These are phyloP conservation scores for Callionymus lyra DNA, from an alignment of 2,113 vertebrate species.

Conservation along the genomic window DNA sequence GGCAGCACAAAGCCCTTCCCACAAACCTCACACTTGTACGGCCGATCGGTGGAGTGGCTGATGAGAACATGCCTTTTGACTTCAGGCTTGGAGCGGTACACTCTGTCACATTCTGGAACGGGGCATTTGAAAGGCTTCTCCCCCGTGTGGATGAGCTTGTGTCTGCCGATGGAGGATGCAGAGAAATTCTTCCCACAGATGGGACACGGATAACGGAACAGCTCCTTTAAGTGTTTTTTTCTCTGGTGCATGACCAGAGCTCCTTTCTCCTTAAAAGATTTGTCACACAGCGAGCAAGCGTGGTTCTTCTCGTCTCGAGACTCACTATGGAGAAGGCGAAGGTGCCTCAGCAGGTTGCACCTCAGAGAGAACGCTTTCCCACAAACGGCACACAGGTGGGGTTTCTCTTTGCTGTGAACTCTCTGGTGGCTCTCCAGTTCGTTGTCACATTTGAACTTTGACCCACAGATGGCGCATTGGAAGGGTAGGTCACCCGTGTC, in stretches of 20 bases:
- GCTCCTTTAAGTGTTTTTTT: constrained; percentile 25
- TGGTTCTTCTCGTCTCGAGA: constrained; percentile 17
- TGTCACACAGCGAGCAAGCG: constrained; percentile 37
- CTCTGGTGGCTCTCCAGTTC: constrained; percentile 36
- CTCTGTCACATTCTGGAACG: constrained; percentile 20
- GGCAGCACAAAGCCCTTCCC: constrained; percentile 39
- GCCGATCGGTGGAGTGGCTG: constrained; percentile 33
- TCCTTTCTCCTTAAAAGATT: constrained; percentile 40
- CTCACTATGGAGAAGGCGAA: constrained; percentile 36
- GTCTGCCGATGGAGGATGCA: constrained; percentile 9
- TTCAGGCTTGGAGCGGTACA: constrained; percentile 33
- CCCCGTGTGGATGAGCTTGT: constrained; percentile 47
- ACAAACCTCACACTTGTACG: constrained; percentile 31
- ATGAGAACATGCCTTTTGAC: constrained; percentile 35
- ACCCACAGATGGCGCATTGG: constrained; percentile 29
- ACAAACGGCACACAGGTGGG: constrained; percentile 41
- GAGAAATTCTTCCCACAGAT: constrained; percentile 43
- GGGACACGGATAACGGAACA: constrained; percentile 27
- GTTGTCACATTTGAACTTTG: constrained; percentile 16
- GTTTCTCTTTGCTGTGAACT: constrained; percentile 46
- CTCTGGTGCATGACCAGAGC: constrained; percentile 39
- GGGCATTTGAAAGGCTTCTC: constrained; percentile 46
- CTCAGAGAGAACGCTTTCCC: constrained; percentile 36
- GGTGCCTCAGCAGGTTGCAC: constrained; percentile 38
- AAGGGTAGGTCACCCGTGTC: constrained; percentile 38